Base-by-base conservation (phyloP, 1,140 invertebrate species). In the Apocrypta bakeri region DNA sequence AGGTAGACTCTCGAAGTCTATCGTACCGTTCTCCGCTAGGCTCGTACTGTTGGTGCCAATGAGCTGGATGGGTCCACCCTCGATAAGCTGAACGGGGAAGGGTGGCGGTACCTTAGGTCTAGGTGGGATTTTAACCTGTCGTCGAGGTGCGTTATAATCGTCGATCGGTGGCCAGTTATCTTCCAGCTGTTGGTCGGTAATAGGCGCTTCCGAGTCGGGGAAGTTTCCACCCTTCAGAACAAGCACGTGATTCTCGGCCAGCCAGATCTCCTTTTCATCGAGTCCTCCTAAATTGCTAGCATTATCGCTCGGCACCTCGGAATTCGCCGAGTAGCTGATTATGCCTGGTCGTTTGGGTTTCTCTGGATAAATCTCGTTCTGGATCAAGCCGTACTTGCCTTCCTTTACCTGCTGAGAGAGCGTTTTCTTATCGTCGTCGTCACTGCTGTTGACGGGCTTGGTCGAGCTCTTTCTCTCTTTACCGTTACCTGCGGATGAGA, bases 381-480 rank as follows among this genome's bases (percentile, higher is more conserved):
- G 96, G 83, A 98, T 97, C 0, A 98, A 91, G 2, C 96, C 97
- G 88, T 98, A 98, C 91, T 97, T 97, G 12, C 96, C 97, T 87
- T 97, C 96, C 66, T 96, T 95, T 73, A 97, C 96, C 91, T 97
- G 96, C 89, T 97, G 96, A 0, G 96, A 94, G 33, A 97, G 91
- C 1, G 96, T 97, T 88, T 97, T 97, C 86, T 95, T 96, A 14
- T 95, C 94, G 73, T 97, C 96, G 75, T 96, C 95, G 86, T 94
- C 93, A 27, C 94, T 94, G 80, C 92, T 92, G 64, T 92, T 84
- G 6, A 29, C 33, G 0, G 31, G 21, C 48, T 27, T 68, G 2
- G 42, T 73, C 4, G 63, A 61, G 86, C 88, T 33, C 89, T 91
- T 90, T 88, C 92, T 88, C 92, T 95, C 91, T 87, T 93, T 88